Evolutionary conservation across 92 coral and sea anemone species (phyloP), one percentile per base, ranked within the genome.

Genomic region (Zoanthus gigantus): DNA sequence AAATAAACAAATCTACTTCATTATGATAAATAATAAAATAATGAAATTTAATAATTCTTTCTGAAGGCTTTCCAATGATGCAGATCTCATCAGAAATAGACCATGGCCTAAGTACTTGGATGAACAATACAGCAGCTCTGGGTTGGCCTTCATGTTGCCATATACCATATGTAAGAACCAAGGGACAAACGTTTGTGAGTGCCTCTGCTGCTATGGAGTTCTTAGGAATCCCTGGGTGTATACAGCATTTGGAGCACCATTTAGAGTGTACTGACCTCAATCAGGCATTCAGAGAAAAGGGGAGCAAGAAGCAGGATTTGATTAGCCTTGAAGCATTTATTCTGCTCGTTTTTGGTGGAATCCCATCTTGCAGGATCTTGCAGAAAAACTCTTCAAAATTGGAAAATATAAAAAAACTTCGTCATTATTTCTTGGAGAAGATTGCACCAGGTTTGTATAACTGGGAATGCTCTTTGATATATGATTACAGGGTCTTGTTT

Each of bases 381-480:
- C 84, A 79, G 74, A 79, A 79, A 8, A 79, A 79, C 72, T 79
- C 84, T 17, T 79, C 74, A n/a, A 76, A 50, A 9, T 10, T 79
- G 10, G 84, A 79, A n/a, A 61, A 79, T 61, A 47, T 79, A 45
- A 45, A 60, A 57, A 79, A 79, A 79, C 57, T 79, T 42, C 84
- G 84, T 42, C 84, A 44, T 23, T 79, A 60, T 79, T 71, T 79
- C 72, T 79, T 79, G 57, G 84, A 79, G 57, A 79, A 79, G n/a
- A 63, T 79, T 63, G 84, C 72, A 23, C 72, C 73, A 79, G 84
- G 84, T 79, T 42, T 16, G 74, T 52, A 2, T 15, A 2, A 37
- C 2, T 37, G 42, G 42, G 42, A 4, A 29, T 15, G 13, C 34
- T 78, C 7, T 42, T 50, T 34, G 13, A 34, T 37, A 37, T 37